Conservation (phyloP, 2,888 invertebrate species). For the Sarcophaga caerulescens region DNA sequence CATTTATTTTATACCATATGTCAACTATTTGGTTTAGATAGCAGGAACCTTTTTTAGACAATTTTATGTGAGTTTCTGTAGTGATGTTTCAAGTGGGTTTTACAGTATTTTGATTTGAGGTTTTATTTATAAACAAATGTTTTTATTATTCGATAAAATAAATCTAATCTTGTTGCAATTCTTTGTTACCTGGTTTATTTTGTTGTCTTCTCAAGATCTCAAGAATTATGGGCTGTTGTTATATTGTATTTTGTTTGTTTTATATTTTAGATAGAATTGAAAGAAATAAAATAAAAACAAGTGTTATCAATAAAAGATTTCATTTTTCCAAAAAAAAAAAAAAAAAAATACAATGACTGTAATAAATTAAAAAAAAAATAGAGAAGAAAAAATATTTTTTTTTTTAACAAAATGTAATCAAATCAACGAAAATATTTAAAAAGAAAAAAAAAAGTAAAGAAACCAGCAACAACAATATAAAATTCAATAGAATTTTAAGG, state of each 20-base stretch:
- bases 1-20: conserved; percentile 4
- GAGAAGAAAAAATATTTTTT: conserved; percentile 15
- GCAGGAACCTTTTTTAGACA: conserved; percentile 50
- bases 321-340: conserved; percentile 24
- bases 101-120: neutral
- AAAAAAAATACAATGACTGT: conserved; percentile 59
- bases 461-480: conserved; percentile 30
- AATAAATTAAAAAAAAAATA: conserved; percentile 57
- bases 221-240: conserved; percentile 9
- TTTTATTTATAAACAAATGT: conserved; percentile 64
- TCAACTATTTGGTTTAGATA: conserved; percentile 22
- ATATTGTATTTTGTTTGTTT: neutral
- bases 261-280: conserved; percentile 34
- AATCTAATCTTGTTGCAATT: conserved; percentile 65
- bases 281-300: conserved; percentile 50
- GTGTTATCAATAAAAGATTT: conserved; percentile 66
- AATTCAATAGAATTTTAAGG: conserved; percentile 36
- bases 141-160: conserved; percentile 59
- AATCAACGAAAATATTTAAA: conserved; percentile 45
- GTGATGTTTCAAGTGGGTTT: conserved; percentile 33
- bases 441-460: too few relatives aligned
- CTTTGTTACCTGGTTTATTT: conserved; percentile 44
- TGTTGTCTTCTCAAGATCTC: conserved; percentile 35
- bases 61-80: conserved; percentile 48
- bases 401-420: conserved; percentile 39